phyloP scores from a whole-genome alignment of 2,797 vertebrate species.

The Xerus rutilus region DNA sequence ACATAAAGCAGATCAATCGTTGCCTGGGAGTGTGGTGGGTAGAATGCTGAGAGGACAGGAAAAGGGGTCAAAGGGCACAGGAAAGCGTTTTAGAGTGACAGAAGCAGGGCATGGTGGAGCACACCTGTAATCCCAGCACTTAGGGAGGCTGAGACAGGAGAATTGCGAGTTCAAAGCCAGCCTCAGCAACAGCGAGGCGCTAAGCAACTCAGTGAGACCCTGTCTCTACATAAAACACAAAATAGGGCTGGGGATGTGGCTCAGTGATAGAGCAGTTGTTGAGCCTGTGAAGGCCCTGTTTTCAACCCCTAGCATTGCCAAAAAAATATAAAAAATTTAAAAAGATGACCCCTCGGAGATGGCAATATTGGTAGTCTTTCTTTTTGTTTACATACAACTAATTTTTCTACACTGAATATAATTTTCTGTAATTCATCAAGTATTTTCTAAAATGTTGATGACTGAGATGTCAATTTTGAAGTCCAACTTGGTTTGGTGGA shows the following conservation, averaged over 20 bases:
- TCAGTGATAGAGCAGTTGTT: too few species aligned
- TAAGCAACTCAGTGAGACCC: too few species aligned
- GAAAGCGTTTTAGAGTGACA: not conserved
- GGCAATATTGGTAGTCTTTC: not conserved
- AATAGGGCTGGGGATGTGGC: too few species aligned
- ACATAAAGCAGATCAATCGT: not conserved
- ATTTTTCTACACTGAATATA: not conserved
- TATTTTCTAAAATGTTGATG: not conserved
- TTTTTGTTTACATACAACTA: too few species aligned
- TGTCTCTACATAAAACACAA: too few species aligned
- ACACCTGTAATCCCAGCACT: too few species aligned
- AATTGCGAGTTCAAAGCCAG: too few species aligned
- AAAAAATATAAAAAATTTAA: not conserved
- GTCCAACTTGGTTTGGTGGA: not conserved
- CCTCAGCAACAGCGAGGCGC: too few species aligned
- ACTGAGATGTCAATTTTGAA: not conserved
- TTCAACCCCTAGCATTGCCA: not conserved
- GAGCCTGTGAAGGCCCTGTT: not conserved
- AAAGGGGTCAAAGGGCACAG: not conserved
- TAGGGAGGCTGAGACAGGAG: too few species aligned
- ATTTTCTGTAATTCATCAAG: conserved; percentile 3
- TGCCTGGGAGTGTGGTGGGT: not conserved
- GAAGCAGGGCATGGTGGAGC: too few species aligned
- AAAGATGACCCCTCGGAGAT: not conserved
- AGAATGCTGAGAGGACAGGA: not conserved